Percentiles rank a stretch among this genome's conserved stretches.
Evolutionary conservation across 1,140 invertebrate species (phyloP).

Genomic region (Habropoda laboriosa): DNA sequence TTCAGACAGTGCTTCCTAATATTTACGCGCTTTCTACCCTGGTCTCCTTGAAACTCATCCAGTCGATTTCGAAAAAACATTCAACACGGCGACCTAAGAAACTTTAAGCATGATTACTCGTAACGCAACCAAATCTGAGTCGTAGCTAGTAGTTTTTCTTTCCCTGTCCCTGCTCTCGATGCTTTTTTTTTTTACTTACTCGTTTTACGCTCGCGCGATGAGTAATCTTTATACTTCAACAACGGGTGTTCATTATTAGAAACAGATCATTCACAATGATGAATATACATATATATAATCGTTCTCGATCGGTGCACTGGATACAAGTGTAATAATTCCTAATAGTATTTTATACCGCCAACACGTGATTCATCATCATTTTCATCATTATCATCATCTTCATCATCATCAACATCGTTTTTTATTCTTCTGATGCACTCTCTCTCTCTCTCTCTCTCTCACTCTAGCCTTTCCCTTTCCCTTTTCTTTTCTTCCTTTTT

Average conservation of each 20-base stretch:
- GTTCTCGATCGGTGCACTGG: conserved; percentile 66
- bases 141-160: conserved; percentile 3
- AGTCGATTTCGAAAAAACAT: background rate
- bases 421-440: background rate
- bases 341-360: conserved; percentile 69
- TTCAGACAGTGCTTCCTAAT: background rate
- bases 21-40: background rate
- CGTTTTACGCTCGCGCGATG: conserved; percentile 17
- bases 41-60: background rate
- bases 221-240: conserved; percentile 64
- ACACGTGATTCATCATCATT: conserved; percentile 52
- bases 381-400: background rate
- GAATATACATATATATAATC: conserved; percentile 67
- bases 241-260: conserved; percentile 75
- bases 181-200: too few relatives aligned
- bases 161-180: background rate
- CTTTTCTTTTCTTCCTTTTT: background rate
- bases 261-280: conserved; percentile 74
- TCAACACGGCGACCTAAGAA: background rate
- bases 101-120: conserved; percentile 25
- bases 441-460: background rate
- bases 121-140: conserved; percentile 1
- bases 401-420: conserved; percentile 8
- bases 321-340: conserved; percentile 61
- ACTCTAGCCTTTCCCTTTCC: conserved; percentile 20